Evolutionary conservation across 2,797 vertebrate genomes (phyloP), one percentile per base, ranked within the genome.

Genomic region (Myotis vivesi): DNA sequence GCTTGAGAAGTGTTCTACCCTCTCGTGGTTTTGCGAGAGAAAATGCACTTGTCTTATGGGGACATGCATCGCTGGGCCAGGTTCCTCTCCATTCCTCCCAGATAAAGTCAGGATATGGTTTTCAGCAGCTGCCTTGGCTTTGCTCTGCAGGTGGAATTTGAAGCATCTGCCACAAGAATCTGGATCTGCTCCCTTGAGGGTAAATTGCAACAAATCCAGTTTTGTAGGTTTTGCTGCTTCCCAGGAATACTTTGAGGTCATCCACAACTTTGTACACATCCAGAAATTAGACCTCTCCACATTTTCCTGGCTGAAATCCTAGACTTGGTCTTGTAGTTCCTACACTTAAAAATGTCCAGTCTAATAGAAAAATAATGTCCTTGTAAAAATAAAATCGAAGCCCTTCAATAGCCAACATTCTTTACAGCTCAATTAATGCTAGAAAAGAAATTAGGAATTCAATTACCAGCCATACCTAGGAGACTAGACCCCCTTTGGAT

Each of bases 221-320:
- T 80, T 85, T 53, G 28, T 82, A 85, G n/a, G 25, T 89, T 95
- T 93, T 33, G 13, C 28, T 72, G 49, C 93, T 92, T 77, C 62
- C 68, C 68, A 91, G 80, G 72, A 93, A 85, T 89, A 80, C 69
- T 89, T 89, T 79, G 55, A 96, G 75, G 69, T 86, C 84, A 76
- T 55, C 53, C 55, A 1, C 22, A 69, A 10, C 46, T 75, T 89
- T 64, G 17, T 44, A 59, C 55, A 66, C 30, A 75, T 91, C 71
- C 23, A 62, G 76, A 93, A 77, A 79, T 90, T 66, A 83, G 23
- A 76, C 19, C 55, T 84, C 64, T 92, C 49, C 6, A 1, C 36
- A 25, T 71, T 87, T 94, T 89, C 62, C 73, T 91, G 92, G 68
- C 68, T 41, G n/a, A 51, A 72, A 80, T 96, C 72, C 81, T 93